Evolutionary conservation across 2,888 invertebrate species (phyloP), one percentile per base, ranked within the genome.

Genomic region (Coelinius sp.): DNA sequence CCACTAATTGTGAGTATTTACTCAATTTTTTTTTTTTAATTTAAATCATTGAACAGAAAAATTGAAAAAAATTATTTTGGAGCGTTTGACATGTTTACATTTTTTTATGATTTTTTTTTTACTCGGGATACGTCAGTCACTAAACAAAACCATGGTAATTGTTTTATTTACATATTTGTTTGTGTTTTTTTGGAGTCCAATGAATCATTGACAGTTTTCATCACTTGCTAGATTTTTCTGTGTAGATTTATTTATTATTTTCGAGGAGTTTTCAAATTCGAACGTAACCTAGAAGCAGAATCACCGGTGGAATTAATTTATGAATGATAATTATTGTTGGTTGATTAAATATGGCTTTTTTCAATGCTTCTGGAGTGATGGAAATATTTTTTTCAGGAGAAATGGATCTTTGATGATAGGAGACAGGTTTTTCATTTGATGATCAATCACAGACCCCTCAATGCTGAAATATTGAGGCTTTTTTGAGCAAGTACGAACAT

Each of bases 1-100:
- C 73, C 49, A 69, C 62, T 74, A 71, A 76, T 71, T 71, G 73
- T 70, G 73, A 75, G 76, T 75, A 74, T 70, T 71, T 71, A n/a
- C n/a, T 44, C 53, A 49, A 59, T 44, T 49, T 20, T 62, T 64
- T 35, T 49, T 53, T 63, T 59, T 65, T 25, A 59, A 44, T 35
- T 20, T 17, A n/a, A 10, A 17, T 17, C 41, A 14, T 8, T 17
- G 4, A 35, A 46, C 38, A 53, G 7, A n/a, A 46, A n/a, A 31
- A 64, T 6, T 4, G 1, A 25, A 7, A 4, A n/a, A n/a, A 1
- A 53, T 24, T n/a, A 2, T 25, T 6, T 35, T 8, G n/a, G 24
- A 52, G 49, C 62, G 17, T 14, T 17, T 59, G 35, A 59, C 59
- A 35, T 59, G 59, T 27, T 31, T 27, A 59, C 20, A 67, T 73